These are phyloP conservation scores for Sardina pilchardus DNA, from an alignment of 2,113 vertebrate species.

Conservation along the genomic window DNA sequence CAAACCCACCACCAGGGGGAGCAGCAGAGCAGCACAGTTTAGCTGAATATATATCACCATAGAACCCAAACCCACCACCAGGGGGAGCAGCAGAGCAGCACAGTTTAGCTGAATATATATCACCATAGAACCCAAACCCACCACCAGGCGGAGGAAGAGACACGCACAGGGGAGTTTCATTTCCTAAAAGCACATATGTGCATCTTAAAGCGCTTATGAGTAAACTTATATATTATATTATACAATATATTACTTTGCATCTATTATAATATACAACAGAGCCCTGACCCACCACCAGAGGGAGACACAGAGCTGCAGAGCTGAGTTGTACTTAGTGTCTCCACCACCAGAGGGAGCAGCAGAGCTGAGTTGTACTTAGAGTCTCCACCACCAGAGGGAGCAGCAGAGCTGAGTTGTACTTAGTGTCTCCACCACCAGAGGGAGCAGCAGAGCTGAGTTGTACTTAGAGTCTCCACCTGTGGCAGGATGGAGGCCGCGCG, in stretches of 20 bases:
- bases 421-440: constrained; percentile 41
- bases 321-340: neutral
- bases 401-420: neutral
- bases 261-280: no score
- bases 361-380: neutral
- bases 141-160: neutral
- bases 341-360: constrained; percentile 38
- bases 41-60: neutral
- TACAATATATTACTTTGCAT: no score
- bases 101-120: neutral
- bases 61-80: neutral
- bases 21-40: no score
- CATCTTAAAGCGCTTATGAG: no score
- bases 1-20: neutral
- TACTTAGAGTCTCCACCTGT: constrained; percentile 50
- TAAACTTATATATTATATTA: no score
- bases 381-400: neutral
- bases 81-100: no score
- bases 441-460: neutral
- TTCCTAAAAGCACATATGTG: no score
- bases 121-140: neutral
- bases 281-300: neutral
- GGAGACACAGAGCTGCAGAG: no score
- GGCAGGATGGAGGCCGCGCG: constrained; percentile 39
- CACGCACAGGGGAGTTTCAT: no score